phyloP scores from a whole-genome alignment of 2,888 invertebrate species.

The Callinectes sapidus region DNA sequence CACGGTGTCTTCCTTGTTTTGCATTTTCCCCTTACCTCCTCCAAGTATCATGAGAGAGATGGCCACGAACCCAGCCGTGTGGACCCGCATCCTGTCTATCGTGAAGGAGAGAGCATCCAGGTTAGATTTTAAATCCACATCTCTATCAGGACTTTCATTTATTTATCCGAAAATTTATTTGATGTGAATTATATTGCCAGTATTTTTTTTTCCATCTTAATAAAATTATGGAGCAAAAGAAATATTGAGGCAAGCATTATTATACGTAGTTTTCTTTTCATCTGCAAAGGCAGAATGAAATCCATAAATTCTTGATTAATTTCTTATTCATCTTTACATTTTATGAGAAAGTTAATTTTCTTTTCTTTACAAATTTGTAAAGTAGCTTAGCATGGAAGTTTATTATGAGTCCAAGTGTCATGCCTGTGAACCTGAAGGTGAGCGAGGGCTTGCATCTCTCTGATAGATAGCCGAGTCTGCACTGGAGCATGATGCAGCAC shows the following conservation, averaged over 20 bases:
- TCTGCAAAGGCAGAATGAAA: not conserved
- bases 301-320: not conserved
- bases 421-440: constrained; percentile 15
- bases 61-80: constrained; percentile 79
- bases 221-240: not conserved
- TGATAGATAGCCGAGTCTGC: not conserved
- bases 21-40: constrained; percentile 50
- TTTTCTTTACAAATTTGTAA: not conserved
- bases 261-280: not conserved
- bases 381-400: not conserved
- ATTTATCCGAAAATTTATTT: constrained; percentile 13
- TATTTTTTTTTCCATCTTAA: not conserved
- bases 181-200: not conserved
- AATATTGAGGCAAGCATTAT: not conserved
- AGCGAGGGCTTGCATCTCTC: constrained; percentile 21
- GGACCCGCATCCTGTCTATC: constrained; percentile 88
- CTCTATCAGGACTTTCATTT: constrained; percentile 20
- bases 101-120: constrained; percentile 96
- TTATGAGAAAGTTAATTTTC: not conserved
- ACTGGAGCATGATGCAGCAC: not conserved
- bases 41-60: constrained; percentile 65
- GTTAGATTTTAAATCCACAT: constrained; percentile 76
- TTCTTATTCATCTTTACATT: not conserved
- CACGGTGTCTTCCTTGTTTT: constrained; percentile 50
- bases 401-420: not conserved